Conservation (phyloP, 2,797 vertebrate genomes). For the Pterois miles region DNA sequence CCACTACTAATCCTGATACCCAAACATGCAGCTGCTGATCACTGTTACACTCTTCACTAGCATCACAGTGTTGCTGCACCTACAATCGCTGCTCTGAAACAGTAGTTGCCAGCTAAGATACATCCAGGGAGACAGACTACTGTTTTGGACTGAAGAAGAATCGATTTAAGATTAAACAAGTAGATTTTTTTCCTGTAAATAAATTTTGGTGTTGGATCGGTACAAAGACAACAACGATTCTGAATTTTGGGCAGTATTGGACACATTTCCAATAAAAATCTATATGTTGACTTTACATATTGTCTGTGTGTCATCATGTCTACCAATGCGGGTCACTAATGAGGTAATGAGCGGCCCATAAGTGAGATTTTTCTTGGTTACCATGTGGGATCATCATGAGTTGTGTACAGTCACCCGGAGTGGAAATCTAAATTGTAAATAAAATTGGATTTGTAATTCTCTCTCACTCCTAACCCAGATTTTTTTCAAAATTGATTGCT, state of each 20-base stretch:
- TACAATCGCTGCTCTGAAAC: neutral
- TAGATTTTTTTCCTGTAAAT: neutral
- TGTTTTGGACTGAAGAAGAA: neutral
- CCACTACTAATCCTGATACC: no score
- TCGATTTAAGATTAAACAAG: neutral
- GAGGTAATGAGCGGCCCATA: neutral
- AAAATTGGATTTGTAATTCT: slow-evolving; percentile 15
- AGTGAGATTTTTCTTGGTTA: slow-evolving; percentile 2
- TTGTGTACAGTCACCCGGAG: neutral
- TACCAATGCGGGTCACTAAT: neutral
- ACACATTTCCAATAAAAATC: neutral
- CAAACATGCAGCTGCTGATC: no score
- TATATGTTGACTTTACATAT: neutral
- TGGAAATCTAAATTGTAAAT: slow-evolving; percentile 26
- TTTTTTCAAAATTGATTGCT: slow-evolving; percentile 30
- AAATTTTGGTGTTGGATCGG: neutral
- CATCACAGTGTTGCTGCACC: no score
- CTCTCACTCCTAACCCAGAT: slow-evolving; percentile 4
- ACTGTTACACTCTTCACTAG: no score
- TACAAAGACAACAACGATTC: no score
- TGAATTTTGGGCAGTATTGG: no score
- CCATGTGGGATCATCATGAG: slow-evolving; percentile 1
- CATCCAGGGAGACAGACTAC: neutral
- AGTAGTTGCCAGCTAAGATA: neutral
- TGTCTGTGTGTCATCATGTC: neutral